A percentile compares a stretch with the other conserved stretches of the same genome.
phyloP scores from a whole-genome alignment of 2,797 vertebrate species.

The Eulemur mongoz region DNA sequence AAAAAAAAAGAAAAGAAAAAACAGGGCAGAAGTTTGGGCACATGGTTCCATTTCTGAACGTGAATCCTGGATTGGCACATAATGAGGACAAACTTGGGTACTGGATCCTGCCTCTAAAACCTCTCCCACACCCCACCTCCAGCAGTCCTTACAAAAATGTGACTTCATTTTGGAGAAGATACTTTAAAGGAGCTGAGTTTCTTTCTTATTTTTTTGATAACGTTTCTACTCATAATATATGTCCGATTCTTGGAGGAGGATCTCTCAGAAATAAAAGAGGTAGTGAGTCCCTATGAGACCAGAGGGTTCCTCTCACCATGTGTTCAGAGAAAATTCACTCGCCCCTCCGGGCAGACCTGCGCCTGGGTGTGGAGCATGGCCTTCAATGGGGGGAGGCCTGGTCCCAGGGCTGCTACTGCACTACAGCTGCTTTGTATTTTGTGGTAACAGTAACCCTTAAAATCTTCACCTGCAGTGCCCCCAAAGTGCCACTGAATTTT shows the following conservation, averaged over 20 bases:
- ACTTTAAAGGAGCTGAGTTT: neutral
- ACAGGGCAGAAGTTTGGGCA: no score
- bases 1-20: neutral
- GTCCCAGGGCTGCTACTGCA: neutral
- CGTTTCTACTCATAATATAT: neutral
- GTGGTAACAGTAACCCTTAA: neutral
- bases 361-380: fast-evolving
- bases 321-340: neutral
- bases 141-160: neutral
- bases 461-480: neutral
- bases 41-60: neutral
- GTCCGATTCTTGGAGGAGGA: neutral
- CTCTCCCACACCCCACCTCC: fast-evolving
- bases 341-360: no score
- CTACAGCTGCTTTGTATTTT: neutral
- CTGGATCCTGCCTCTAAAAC: neutral
- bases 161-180: neutral
- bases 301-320: fast-evolving
- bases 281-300: neutral
- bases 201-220: neutral
- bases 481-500: neutral
- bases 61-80: neutral
- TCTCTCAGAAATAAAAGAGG: neutral
- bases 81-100: neutral
- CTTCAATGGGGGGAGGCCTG: no score